Evolutionary conservation across 2,888 invertebrate genomes (phyloP), one percentile per base, ranked within the genome.

Genomic region (Drosophila histrio): DNA sequence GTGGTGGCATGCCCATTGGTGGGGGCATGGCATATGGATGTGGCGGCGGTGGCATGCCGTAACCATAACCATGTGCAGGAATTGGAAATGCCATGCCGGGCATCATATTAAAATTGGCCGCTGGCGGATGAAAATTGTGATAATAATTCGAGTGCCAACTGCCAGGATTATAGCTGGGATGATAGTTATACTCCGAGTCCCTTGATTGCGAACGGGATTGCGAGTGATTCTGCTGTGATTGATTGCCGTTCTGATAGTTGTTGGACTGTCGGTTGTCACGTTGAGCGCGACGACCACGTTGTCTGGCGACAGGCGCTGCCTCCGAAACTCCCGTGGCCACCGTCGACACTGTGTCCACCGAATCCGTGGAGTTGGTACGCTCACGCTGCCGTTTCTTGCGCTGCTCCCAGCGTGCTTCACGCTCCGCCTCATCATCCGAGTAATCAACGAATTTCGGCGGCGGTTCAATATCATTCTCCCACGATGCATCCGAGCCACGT

Each of bases 381-480:
- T 83, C 80, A 19, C 86, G 78, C 19, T 87, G 80, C 6, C 87
- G 83, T 28, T 91, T 89, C 50, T 92, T 90, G 6, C 90, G 85
- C 5, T 73, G 78, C 2, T 92, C 90, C 56, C 88, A 89, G 56
- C 92, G 92, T 0, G 93, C 93, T 62, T 90, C 89, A 13, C 94
- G 93, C 88, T 98, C 98, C 64, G 95, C 94, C 85, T 98, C 98
- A 89, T 98, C 98, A 90, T 98, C 98, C 0, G 98, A 98, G 91
- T 94, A 97, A 26, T 97, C 97, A 0, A 95, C 78, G 72, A 93
- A 94, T 80, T 93, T 93, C 0, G 93, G 92, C 0, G 97, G 97
- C 11, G 95, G 94, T 90, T 98, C 98, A 41, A 95, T 92, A 89
- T 97, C 96, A 89, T 96, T 93, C 77, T 95, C 93, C 96, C 97